Evolutionary conservation across 2,113 vertebrate genomes (phyloP).

Genomic region (Pterocles gutturalis): DNA sequence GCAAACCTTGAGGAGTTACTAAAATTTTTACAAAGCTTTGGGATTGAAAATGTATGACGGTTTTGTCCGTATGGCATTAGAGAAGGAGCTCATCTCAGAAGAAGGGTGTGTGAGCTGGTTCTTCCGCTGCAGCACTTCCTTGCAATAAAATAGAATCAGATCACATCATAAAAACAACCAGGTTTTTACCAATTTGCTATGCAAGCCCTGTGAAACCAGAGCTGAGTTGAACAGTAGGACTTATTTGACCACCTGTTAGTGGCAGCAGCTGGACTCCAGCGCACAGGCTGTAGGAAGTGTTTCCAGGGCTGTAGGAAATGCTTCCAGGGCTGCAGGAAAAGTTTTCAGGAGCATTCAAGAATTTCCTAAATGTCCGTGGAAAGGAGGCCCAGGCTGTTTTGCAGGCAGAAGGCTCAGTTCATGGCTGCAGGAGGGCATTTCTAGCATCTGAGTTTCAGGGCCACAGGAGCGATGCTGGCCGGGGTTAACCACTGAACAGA

Average conservation of each 20-base stretch:
- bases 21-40: not conserved
- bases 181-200: not conserved
- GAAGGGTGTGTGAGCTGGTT: not conserved
- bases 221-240: not conserved
- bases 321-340: not conserved
- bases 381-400: not conserved
- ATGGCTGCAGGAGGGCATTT: not conserved
- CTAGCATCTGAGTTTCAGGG: not conserved
- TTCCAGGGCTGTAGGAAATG: not conserved
- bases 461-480: accelerated
- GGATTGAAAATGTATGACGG: not conserved
- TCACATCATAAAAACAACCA: not conserved
- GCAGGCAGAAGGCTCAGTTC: not conserved
- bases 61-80: not conserved
- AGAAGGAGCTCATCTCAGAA: not conserved
- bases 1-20: not conserved
- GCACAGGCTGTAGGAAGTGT: not conserved
- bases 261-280: too few relatives aligned
- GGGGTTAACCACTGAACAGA: not conserved
- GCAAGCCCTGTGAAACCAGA: not conserved
- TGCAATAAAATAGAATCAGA: not conserved
- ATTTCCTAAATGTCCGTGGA: not conserved
- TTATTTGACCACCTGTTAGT: not conserved
- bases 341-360: not conserved
- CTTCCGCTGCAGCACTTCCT: not conserved